Conservation (phyloP, 92 coral and sea anemone genomes). For the Bergia puertoricense region DNA sequence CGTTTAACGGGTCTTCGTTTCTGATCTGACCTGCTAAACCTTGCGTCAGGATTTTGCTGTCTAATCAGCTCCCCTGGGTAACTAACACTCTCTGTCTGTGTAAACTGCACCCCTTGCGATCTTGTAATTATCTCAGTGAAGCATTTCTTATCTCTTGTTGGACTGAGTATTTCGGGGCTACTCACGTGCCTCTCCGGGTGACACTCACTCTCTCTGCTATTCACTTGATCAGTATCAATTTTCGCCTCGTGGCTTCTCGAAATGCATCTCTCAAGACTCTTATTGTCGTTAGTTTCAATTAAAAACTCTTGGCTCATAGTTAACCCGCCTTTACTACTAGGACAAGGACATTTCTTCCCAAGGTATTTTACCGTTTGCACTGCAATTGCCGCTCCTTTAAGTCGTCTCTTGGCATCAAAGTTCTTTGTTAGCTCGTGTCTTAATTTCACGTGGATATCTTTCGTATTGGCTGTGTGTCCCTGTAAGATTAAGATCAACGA, state of each 20-base stretch:
- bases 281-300: conserved; percentile 12
- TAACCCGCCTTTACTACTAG: conserved; percentile 28
- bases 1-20: conserved; percentile 48
- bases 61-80: background rate
- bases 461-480: conserved; percentile 92
- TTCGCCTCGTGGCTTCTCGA: conserved; percentile 29
- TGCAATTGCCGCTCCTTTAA: conserved; percentile 84
- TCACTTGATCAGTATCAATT: conserved; percentile 1
- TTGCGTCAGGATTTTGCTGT: background rate
- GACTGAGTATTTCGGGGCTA: conserved; percentile 82
- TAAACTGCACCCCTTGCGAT: background rate
- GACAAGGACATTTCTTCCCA: conserved; percentile 50
- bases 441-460: conserved; percentile 87
- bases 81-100: background rate
- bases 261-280: background rate
- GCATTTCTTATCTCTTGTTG: conserved; percentile 37
- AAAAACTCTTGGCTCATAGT: conserved; percentile 38
- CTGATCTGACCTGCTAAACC: conserved; percentile 43
- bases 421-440: conserved; percentile 86
- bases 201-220: background rate
- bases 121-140: conserved; percentile 3
- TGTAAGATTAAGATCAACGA: conserved; percentile 15
- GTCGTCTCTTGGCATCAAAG: conserved; percentile 82
- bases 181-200: conserved; percentile 62
- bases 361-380: conserved; percentile 91